Evolutionary conservation across 1,140 invertebrate genomes (phyloP).

Genomic region (Heliconius hewitsoni): DNA sequence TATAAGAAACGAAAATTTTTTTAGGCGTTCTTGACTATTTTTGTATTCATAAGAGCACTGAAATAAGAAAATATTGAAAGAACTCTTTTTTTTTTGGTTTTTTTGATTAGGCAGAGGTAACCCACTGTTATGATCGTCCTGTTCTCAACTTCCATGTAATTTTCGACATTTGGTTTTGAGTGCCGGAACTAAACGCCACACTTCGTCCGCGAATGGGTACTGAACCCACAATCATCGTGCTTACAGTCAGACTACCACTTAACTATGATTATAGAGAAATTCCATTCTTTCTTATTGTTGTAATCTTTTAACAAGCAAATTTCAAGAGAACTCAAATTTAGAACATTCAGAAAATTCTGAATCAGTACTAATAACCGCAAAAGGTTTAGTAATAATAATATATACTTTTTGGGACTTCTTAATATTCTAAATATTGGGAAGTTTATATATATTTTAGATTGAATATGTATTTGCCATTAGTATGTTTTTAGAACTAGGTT

Average conservation of each 20-base stretch:
- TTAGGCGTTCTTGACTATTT: too few species aligned
- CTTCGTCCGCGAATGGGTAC: too few species aligned
- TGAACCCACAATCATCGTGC: too few species aligned
- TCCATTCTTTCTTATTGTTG: too few species aligned
- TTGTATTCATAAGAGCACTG: too few species aligned
- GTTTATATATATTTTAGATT: not conserved
- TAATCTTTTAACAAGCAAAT: not conserved
- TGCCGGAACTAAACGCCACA: not conserved
- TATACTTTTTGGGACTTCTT: not conserved
- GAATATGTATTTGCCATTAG: not conserved
- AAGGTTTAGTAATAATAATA: not conserved
- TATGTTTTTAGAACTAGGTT: too few species aligned
- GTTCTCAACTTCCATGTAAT: not conserved
- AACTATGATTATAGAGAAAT: too few species aligned
- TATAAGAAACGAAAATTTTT: too few species aligned
- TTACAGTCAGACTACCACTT: too few species aligned
- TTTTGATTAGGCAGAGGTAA: too few species aligned
- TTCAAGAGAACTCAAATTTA: not conserved
- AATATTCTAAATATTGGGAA: not conserved
- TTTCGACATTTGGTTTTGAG: not conserved
- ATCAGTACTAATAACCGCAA: not conserved
- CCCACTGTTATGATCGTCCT: not conserved
- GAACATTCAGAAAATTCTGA: not conserved
- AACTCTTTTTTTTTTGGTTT: too few species aligned
- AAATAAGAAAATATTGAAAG: too few species aligned